Evolutionary conservation across 2,797 vertebrate genomes (phyloP).

Genomic region (Rhincodon typus): DNA sequence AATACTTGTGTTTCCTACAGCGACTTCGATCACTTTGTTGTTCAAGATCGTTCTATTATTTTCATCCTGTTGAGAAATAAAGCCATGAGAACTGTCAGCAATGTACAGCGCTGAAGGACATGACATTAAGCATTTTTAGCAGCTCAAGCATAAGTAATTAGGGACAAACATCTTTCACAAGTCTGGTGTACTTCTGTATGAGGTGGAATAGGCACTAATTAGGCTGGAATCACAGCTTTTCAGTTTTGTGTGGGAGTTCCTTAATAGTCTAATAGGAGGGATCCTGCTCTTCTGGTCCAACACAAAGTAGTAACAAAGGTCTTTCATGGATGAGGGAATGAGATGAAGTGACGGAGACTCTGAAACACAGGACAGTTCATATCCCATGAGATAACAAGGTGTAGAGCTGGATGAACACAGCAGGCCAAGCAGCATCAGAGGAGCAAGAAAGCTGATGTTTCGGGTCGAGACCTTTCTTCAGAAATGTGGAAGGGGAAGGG

Average conservation of each 20-base stretch:
- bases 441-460: no score
- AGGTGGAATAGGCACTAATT: background rate
- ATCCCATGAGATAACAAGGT: background rate
- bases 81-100: background rate
- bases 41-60: background rate
- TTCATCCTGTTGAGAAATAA: background rate
- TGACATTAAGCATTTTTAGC: background rate
- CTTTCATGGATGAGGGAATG: background rate
- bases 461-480: no score
- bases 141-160: background rate
- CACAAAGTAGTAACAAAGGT: background rate
- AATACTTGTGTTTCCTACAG: slow-evolving; percentile 31
- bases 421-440: no score
- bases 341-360: no score
- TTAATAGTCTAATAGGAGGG: background rate
- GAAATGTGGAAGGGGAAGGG: no score
- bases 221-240: background rate
- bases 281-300: background rate
- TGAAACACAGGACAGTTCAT: background rate
- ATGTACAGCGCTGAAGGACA: background rate
- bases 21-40: background rate
- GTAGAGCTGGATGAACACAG: no score
- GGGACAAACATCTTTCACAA: background rate
- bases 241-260: background rate
- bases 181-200: background rate